Base-by-base conservation (phyloP, 2,113 vertebrate species). In the Nicator chloris region DNA sequence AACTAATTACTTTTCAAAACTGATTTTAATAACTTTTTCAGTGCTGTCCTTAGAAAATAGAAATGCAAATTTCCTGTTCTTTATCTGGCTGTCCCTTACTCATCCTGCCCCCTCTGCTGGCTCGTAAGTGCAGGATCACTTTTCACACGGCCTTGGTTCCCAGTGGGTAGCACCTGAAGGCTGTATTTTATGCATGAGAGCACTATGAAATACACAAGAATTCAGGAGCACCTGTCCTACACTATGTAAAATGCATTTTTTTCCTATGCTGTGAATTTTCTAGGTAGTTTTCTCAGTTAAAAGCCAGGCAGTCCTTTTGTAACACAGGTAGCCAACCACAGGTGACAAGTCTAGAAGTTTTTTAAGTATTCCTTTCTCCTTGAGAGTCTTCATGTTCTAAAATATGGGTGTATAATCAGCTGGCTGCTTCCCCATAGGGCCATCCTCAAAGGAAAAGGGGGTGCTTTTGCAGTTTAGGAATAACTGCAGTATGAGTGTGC, bases 61-160 rank as follows among this genome's bases (percentile, higher is more conserved):
- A 61, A 64, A 70, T n/a, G 44, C 30, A 39, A 59, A 39, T 37
- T n/a, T 18, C 4, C 9, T 54, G 57, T 30, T 30, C 7, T 37
- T 39, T 70, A 8, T 72, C 47, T 79, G 49, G 54, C 86, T 68
- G 54, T 53, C 33, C 15, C 44, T 75, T 73, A 15, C 50, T 57
- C 27, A 33, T 71, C 39, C 77, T 96, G 73, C 86, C 42, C 86
- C 96, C 93, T 95, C 92, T 97, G 93, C 95, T 96, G 95, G 91
- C 60, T 93, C 14, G 10, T 63, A 75, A 31, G 33, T 30, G 50
- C 19, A 63, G 9, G 28, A 51, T 12, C 24, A 18, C 27, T 33
- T 51, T 49, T 51, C 37, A 24, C 15, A 11, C 0, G 2, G 10
- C 13, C 24, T 44, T 47, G 11, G 5, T 31, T 78, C 24, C 24